A percentile compares a stretch with the other conserved stretches of the same genome.
Evolutionary conservation across 2,888 invertebrate species (phyloP).

Genomic region (Drosophila differens): DNA sequence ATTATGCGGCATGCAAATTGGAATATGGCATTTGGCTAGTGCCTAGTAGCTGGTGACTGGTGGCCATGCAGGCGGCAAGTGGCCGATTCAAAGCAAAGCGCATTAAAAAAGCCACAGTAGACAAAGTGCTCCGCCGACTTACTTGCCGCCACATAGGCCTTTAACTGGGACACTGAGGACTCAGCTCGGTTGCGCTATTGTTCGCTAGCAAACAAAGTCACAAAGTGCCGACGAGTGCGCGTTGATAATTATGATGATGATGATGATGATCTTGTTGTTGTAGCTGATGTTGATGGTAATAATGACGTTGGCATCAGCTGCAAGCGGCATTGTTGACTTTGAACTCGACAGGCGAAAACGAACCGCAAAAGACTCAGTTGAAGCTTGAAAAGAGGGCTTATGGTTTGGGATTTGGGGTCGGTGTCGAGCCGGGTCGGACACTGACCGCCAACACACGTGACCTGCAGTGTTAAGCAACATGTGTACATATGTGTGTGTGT

Average conservation of each 20-base stretch:
- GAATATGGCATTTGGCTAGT: constrained; percentile 25
- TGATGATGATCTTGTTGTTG: constrained; percentile 14
- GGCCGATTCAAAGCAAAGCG: constrained; percentile 34
- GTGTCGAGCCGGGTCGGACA: not conserved
- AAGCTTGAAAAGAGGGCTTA: not conserved
- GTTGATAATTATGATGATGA: constrained; percentile 24
- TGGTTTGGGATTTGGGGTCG: not conserved
- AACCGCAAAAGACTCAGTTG: constrained; percentile 53
- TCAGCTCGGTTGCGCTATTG: constrained; percentile 31
- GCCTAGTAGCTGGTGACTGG: constrained; percentile 1
- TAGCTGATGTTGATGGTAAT: constrained; percentile 6
- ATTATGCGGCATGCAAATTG: constrained; percentile 58
- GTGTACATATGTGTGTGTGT: constrained; percentile 7
- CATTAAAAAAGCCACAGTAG: constrained; percentile 43
- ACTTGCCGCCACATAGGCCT: constrained; percentile 37
- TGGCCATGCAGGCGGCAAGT: constrained; percentile 13
- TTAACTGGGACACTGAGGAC: constrained; percentile 10
- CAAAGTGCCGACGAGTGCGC: constrained; percentile 43
- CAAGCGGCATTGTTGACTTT: constrained; percentile 55
- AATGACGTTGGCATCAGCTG: constrained; percentile 19
- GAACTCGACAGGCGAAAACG: constrained; percentile 56
- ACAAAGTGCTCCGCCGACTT: constrained; percentile 20
- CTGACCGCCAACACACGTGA: constrained; percentile 42
- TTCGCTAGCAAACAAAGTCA: constrained; percentile 48
- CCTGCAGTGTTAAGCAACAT: constrained; percentile 39